These are phyloP conservation scores for Cyprinodon variegatus DNA, from an alignment of 2,113 vertebrate genomes.

Conservation along the genomic window DNA sequence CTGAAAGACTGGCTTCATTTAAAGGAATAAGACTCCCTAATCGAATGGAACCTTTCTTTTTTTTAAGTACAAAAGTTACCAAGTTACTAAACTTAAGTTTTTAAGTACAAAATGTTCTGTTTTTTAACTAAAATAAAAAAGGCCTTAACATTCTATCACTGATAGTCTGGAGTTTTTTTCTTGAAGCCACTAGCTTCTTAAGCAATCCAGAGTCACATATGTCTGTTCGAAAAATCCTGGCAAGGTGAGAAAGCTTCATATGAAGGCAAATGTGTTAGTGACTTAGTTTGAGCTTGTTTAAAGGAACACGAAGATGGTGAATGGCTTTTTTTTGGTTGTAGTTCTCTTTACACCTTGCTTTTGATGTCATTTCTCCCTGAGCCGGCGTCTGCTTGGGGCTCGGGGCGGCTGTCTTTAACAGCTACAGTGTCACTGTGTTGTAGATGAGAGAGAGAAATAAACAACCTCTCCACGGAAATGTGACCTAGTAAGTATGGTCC, in stretches of 20 bases:
- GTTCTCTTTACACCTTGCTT: slow-evolving; percentile 60
- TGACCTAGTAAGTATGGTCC: slow-evolving; percentile 94
- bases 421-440: slow-evolving; percentile 95
- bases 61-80: no score
- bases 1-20: neutral
- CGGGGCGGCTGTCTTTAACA: slow-evolving; percentile 86
- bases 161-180: neutral
- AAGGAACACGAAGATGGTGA: slow-evolving; percentile 16
- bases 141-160: neutral
- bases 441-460: slow-evolving; percentile 89
- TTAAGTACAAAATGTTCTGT: neutral
- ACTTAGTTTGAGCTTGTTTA: slow-evolving; percentile 8
- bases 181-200: neutral
- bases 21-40: neutral
- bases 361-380: slow-evolving; percentile 68
- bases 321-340: slow-evolving; percentile 60
- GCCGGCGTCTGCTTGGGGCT: slow-evolving; percentile 56
- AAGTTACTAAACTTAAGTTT: neutral
- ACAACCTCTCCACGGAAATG: slow-evolving; percentile 89
- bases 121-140: neutral
- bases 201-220: neutral
- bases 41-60: neutral
- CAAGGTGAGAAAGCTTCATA: slow-evolving; percentile 6
- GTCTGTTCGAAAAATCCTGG: neutral
- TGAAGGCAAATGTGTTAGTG: neutral